These are phyloP conservation scores for Sisyra terminalis DNA, from an alignment of 2,888 invertebrate genomes.

Conservation along the genomic window DNA sequence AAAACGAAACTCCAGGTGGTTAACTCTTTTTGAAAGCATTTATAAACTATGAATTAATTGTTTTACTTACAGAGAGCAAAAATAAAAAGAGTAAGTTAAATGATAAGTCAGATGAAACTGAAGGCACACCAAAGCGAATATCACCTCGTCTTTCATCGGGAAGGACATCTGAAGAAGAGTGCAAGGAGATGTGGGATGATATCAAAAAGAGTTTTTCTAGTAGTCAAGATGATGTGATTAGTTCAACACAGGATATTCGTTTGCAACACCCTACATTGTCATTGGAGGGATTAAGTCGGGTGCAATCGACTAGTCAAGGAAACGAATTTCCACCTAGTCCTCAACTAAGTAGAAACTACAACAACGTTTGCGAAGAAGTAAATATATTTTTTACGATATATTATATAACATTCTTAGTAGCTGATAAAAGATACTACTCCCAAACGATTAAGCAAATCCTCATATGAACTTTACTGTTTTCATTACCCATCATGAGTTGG, in stretches of 20 bases:
- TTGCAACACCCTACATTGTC: slow-evolving; percentile 5
- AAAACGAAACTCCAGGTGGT: slow-evolving; percentile 11
- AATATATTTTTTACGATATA: too few species aligned
- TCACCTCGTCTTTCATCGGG: not conserved
- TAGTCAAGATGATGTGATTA: slow-evolving; percentile 22
- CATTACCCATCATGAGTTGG: too few species aligned
- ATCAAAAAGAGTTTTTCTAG: slow-evolving; percentile 4
- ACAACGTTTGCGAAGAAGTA: slow-evolving; percentile 28
- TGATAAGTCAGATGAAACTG: not conserved
- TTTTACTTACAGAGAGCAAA: slow-evolving; percentile 9
- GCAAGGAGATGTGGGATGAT: not conserved
- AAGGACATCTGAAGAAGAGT: not conserved
- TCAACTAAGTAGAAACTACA: slow-evolving; percentile 23
- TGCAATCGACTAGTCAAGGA: not conserved
- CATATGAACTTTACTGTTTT: too few species aligned
- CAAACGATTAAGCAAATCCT: too few species aligned
- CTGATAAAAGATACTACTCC: too few species aligned
- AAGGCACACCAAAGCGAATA: not conserved
- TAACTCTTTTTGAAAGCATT: slow-evolving; percentile 2
- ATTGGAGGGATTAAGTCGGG: not conserved
- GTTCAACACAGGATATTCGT: slow-evolving; percentile 24
- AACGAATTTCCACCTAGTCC: slow-evolving; percentile 18
- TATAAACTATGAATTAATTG: slow-evolving; percentile 14
- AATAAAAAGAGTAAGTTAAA: not conserved
- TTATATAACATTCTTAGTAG: too few species aligned